Evolutionary conservation across 2,797 vertebrate species (phyloP), one percentile per base, ranked within the genome.

Genomic region (Oryzias sinensis): DNA sequence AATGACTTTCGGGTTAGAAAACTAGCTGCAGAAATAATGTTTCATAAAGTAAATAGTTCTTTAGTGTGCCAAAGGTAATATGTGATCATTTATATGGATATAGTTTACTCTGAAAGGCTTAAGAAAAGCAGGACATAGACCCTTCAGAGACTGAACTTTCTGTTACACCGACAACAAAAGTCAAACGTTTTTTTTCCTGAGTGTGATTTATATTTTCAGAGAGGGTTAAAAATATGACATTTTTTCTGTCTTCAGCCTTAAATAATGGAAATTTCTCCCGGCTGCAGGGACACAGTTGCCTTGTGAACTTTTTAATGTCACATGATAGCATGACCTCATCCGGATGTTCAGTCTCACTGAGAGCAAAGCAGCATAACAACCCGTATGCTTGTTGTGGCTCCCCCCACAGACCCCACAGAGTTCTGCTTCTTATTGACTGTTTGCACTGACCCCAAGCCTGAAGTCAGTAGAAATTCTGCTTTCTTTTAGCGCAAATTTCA

Each of bases 241-340:
- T 76, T 77, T 67, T 80, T 66, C 65, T 29, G 79, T 82, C 58
- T 76, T 76, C 60, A 67, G 60, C 72, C 78, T 84, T 86, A 90
- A 82, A 90, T 87, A 87, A 59, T 67, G 45, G 47, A 84, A 88
- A 90, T 86, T 83, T 79, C 68, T 85, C 86, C 83, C 83, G 83
- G 61, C 76, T 85, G 83, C 69, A 27, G 56, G 56, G 82, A 68
- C 59, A 49, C 41, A 2, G 52, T 69, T 70, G 56, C 72, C 53
- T 72, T 71, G 72, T 62, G 56, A 83, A 78, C 55, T 68, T 41
- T 72, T 89, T 87, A 87, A 82, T 20, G 86, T 90, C 85, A 88
- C 64, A 65, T 79, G 70, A 83, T 64, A 57, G 51, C 77, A 73
- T 81, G 79, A 85, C 79, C 74, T 87, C 78, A 87, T 85, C 73